Evolutionary conservation across 1,140 invertebrate species (phyloP), one percentile per base, ranked within the genome.

Genomic region (Penaeus vannamei): DNA sequence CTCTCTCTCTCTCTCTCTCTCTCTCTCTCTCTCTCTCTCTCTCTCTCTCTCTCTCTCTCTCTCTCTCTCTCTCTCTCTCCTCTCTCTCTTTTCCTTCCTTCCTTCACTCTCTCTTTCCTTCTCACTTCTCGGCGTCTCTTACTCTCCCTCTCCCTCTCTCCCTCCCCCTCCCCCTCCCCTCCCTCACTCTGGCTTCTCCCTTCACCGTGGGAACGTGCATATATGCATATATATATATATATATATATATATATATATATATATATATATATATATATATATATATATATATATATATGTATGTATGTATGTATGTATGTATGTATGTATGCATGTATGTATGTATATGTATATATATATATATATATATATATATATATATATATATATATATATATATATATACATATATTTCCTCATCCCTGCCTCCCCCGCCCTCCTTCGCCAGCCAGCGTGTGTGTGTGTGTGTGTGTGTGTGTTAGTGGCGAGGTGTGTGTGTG

Each of bases 1-100:
- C n/a, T 36, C 62, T 23, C 12, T 29, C 32, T 69, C 83, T 66
- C 22, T 46, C 62, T 10, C 42, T 53, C 79, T 53, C 42, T 81
- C 42, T 8, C 42, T 8, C 79, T 59, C 42, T 23, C 26, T 81
- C 79, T n/a, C 42, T 23, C 79, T 59, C 79, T 23, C 26, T 29
- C 32, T 85, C n/a, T 29, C 14, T 64, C 29, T 84, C 23, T 64
- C 17, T 66, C 59, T 61, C 22, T 84, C 32, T 84, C 81, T 83
- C 81, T 83, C 81, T 76, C 46, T 26, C 66, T 60, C 64, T 83
- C 46, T 83, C 29, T 62, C n/a, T 84, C 26, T 84, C 26, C 29
- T 64, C 4, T 29, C 3, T 29, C 3, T 20, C 23, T 60, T 64
- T 26, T 83, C 81, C 60, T 53, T 61, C 81, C 23, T 7, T 64